phyloP scores from a whole-genome alignment of 2,888 invertebrate species.

The Synergus laeviventris region DNA sequence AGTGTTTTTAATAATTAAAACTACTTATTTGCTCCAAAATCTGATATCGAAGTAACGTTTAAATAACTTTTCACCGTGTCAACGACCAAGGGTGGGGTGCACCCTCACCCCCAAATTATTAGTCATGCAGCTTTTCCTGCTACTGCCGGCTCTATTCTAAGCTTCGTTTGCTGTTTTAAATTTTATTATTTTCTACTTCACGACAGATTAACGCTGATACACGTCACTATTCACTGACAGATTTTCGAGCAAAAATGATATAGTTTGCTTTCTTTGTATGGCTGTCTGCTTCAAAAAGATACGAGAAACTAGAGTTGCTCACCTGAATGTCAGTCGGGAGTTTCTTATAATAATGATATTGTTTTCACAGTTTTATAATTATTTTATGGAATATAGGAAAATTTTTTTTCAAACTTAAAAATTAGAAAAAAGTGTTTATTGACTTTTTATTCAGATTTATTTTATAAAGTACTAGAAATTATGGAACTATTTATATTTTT shows the following conservation, averaged over 20 bases:
- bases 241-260: background rate
- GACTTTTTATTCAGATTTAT: background rate
- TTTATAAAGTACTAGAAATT: background rate
- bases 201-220: background rate
- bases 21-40: conserved; percentile 2
- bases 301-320: background rate
- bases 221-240: background rate
- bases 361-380: background rate
- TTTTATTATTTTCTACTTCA: background rate
- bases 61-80: background rate
- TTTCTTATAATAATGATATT: background rate
- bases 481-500: background rate
- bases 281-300: background rate
- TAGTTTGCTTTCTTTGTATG: background rate
- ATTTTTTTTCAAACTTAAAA: background rate
- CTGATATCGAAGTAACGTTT: background rate
- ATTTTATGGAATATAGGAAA: background rate
- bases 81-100: conserved; percentile 65
- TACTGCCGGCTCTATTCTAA: conserved; percentile 30
- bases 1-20: conserved; percentile 46
- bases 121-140: conserved; percentile 64
- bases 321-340: background rate
- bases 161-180: background rate
- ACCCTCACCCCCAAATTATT: conserved; percentile 71
- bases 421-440: too few relatives aligned